Evolutionary conservation across 2,113 vertebrate genomes (phyloP).

Genomic region (Hyperopisus bebe): DNA sequence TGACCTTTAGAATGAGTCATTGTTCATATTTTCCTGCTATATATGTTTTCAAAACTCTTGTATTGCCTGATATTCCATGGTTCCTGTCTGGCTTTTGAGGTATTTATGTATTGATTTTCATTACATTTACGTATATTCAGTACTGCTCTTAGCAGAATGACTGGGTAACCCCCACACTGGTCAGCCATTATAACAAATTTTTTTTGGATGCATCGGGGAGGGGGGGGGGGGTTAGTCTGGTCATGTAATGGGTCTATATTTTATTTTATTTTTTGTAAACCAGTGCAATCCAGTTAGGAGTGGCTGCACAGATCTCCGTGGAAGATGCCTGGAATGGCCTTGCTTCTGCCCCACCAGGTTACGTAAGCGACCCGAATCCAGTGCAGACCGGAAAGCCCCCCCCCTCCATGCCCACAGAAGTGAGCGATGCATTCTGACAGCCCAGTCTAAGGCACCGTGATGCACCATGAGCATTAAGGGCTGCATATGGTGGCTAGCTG

Average conservation of each 20-base stretch:
- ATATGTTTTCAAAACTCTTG: not conserved
- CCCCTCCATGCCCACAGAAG: too few relatives aligned
- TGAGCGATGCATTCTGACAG: not conserved
- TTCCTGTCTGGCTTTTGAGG: not conserved
- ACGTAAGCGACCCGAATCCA: slow-evolving; percentile 42
- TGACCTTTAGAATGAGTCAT: not conserved
- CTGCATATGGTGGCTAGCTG: not conserved
- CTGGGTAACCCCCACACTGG: not conserved
- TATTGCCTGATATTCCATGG: not conserved
- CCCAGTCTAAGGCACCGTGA: not conserved
- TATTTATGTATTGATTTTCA: not conserved
- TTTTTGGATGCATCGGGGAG: not conserved
- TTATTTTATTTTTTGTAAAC: slow-evolving; percentile 35
- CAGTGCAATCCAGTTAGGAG: slow-evolving; percentile 56
- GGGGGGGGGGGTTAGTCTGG: slow-evolving; percentile 21
- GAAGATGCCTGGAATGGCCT: slow-evolving; percentile 42
- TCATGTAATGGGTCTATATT: slow-evolving; percentile 47
- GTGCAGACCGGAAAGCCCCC: slow-evolving; percentile 11
- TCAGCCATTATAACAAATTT: not conserved
- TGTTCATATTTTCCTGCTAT: not conserved
- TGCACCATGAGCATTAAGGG: not conserved
- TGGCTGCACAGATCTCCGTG: slow-evolving; percentile 34
- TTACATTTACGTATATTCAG: not conserved
- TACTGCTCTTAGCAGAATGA: not conserved
- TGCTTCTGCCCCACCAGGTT: slow-evolving; percentile 37